Evolutionary conservation across 2,113 vertebrate species (phyloP).

Genomic region (Melozone crissalis): DNA sequence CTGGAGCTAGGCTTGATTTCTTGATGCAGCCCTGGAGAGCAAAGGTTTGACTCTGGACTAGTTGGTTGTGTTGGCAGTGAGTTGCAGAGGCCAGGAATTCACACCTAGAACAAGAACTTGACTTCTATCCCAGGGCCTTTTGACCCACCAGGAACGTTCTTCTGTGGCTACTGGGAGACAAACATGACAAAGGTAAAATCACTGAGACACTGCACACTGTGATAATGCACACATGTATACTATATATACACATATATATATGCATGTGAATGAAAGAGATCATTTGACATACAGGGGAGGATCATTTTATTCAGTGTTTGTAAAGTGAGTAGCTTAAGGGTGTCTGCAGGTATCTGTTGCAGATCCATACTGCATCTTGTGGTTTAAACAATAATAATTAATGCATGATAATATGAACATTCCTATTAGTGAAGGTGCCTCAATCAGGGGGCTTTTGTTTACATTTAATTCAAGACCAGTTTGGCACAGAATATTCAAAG

Average conservation of each 20-base stretch:
- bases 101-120: not conserved
- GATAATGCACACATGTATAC: not conserved
- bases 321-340: not conserved
- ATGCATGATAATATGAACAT: not conserved
- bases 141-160: rapidly evolving
- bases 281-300: not conserved
- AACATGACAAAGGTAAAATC: not conserved
- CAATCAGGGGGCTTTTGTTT: not conserved
- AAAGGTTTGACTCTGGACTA: rapidly evolving
- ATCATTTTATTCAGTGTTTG: not conserved
- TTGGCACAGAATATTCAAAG: not conserved
- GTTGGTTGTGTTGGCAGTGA: not conserved
- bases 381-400: not conserved
- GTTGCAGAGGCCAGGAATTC: rapidly evolving
- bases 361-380: not conserved
- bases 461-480: not conserved
- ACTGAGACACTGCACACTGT: not conserved
- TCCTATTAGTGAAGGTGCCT: not conserved
- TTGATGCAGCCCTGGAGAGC: rapidly evolving
- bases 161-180: not conserved
- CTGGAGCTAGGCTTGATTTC: not conserved
- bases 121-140: not conserved
- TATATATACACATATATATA: too few species aligned
- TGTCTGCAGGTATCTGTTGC: not conserved
- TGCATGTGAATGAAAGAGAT: not conserved